phyloP scores from a whole-genome alignment of 1,140 invertebrate genomes.

The Charaxes varanes region DNA sequence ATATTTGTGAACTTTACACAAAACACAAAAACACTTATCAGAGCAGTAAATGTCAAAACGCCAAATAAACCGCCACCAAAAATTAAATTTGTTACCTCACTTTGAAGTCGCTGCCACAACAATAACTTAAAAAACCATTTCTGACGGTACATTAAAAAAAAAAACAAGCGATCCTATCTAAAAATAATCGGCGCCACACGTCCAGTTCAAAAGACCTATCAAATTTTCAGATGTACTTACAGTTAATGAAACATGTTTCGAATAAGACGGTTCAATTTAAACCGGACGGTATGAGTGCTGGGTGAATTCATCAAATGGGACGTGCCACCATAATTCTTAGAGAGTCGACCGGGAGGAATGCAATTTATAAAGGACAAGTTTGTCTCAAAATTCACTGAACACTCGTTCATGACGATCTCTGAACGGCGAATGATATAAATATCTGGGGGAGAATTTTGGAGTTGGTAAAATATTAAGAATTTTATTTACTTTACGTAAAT shows the following conservation, averaged over 20 bases:
- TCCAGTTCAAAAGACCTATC: constrained; percentile 15
- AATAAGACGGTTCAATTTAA: constrained; percentile 23
- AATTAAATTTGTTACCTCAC: too few relatives aligned
- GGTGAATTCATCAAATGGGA: constrained; percentile 53
- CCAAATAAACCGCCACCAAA: too few relatives aligned
- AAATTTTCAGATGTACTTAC: background rate
- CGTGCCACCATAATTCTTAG: constrained; percentile 48
- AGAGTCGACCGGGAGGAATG: constrained; percentile 46
- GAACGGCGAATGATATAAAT: constrained; percentile 38
- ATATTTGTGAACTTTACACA: too few relatives aligned
- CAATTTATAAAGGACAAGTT: constrained; percentile 57
- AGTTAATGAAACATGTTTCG: constrained; percentile 11
- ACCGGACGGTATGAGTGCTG: constrained; percentile 20
- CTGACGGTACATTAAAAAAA: too few relatives aligned
- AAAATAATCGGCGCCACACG: constrained; percentile 10
- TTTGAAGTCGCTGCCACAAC: too few relatives aligned
- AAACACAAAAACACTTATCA: too few relatives aligned
- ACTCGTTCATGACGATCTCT: constrained; percentile 40
- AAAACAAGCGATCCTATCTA: too few relatives aligned
- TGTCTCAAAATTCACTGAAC: constrained; percentile 50
- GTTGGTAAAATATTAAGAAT: too few relatives aligned
- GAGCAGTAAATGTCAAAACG: too few relatives aligned
- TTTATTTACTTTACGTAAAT: too few relatives aligned
- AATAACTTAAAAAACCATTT: too few relatives aligned
- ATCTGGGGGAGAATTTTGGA: constrained; percentile 17